These are phyloP conservation scores for Psittacus erithacus DNA, from an alignment of 2,113 vertebrate species.

Conservation along the genomic window DNA sequence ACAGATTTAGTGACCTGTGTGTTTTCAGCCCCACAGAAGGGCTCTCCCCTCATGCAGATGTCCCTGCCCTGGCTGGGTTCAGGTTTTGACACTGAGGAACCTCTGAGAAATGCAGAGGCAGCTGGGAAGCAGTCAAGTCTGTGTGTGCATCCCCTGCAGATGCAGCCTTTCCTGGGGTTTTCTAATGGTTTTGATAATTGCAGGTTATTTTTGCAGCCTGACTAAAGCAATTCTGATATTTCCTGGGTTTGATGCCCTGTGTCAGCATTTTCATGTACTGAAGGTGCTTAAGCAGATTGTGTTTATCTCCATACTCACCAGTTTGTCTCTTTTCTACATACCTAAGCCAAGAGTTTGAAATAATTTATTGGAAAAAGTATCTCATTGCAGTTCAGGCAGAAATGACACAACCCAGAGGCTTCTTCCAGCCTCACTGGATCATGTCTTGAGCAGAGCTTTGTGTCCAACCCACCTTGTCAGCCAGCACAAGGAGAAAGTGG, in stretches of 20 bases:
- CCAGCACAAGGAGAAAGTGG: not conserved
- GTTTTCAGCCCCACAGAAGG: not conserved
- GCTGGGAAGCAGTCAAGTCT: not conserved
- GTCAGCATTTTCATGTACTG: not conserved
- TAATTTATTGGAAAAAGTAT: not conserved
- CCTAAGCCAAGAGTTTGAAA: not conserved
- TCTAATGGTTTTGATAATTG: conserved; percentile 45
- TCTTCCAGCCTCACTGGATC: not conserved
- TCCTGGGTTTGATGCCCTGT: not conserved
- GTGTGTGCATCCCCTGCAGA: not conserved
- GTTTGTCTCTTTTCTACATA: not conserved
- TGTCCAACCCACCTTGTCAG: not conserved
- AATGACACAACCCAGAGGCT: not conserved
- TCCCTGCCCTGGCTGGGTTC: conserved; percentile 35
- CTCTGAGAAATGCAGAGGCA: not conserved
- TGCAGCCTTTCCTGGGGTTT: not conserved
- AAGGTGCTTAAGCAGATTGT: not conserved
- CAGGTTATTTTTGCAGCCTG: conserved; percentile 8
- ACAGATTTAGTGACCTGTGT: not conserved
- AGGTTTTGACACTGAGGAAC: not conserved
- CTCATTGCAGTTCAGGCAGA: not conserved
- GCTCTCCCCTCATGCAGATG: not conserved
- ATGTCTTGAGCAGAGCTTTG: not conserved
- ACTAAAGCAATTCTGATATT: conserved; percentile 2
- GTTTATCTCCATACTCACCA: not conserved